phyloP scores from a whole-genome alignment of 2,888 invertebrate genomes.

The Chrysolina americana region DNA sequence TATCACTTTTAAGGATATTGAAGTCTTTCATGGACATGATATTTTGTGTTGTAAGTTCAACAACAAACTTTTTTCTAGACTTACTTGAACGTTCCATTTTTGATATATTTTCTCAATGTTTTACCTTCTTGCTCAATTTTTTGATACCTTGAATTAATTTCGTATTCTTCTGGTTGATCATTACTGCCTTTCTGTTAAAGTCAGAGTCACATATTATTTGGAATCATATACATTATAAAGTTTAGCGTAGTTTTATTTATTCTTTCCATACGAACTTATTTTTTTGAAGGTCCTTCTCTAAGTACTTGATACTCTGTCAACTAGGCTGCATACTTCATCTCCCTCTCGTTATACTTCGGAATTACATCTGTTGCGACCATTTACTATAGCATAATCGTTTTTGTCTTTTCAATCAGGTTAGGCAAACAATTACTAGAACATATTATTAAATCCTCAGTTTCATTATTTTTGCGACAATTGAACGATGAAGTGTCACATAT shows the following conservation, averaged over 20 bases:
- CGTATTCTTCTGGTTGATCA: background rate
- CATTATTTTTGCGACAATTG: background rate
- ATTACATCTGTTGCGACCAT: background rate
- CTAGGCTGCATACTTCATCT: background rate
- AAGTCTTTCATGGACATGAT: no score
- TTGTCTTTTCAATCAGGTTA: no score
- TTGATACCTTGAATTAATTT: background rate
- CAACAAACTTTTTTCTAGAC: background rate
- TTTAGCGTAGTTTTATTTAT: background rate
- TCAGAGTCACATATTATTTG: background rate
- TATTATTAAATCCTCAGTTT: no score
- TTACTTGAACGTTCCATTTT: background rate
- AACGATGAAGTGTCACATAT: conserved; percentile 2
- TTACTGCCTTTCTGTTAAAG: background rate
- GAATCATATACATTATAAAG: background rate
- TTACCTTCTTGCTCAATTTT: background rate
- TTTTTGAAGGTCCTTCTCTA: background rate
- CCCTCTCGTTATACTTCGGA: background rate
- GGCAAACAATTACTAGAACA: no score
- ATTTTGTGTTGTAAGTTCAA: background rate
- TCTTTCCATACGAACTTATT: background rate
- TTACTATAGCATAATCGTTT: no score
- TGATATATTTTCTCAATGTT: background rate
- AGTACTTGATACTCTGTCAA: background rate
- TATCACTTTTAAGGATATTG: background rate